Base-by-base conservation (phyloP, 2,888 invertebrate species). In the Orthosia incerta region DNA sequence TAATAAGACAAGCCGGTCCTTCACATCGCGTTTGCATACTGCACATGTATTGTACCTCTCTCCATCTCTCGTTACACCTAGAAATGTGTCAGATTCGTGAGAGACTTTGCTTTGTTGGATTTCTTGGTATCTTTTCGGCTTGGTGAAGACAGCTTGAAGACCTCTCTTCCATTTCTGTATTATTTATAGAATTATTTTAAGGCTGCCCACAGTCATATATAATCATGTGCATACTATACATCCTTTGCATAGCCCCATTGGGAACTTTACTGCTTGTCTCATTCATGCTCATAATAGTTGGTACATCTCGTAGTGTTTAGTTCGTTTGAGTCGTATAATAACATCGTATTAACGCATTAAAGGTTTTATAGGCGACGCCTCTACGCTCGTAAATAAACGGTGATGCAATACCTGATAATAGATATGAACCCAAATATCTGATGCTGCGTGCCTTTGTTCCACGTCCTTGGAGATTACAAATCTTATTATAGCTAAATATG, bases 361-460 rank as follows among this genome's bases (percentile, higher is more conserved):
- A 12, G 62, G 62, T 66, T 73, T 78, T 78, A 73, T 65, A 77
- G 68, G 62, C 62, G 50, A 59, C 73, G 67, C 71, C 79, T 64
- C 64, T 66, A 11, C 18, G 31, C 45, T 71, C 56, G 56, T 71
- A 82, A 82, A 51, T 67, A 82, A 60, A 31, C n/a, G 64, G 26
- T 79, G 82, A 79, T 71, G 78, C 67, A 82, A 79, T 64, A 45
- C 39, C 15, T 46, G 23, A 23, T 63, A 31, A 59, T 60, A 71
- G 53, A 20, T 57, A 56, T 26, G 4, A 69, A 39, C 26, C 51
- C 50, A 60, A 70, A 82, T 69, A 57, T 63, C 18, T 46, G 20
- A 51, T 48, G 62, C 61, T 70, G 53, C 16, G 13, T 45, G 45
- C 13, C 46, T 66, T 61, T 66, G 57, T 59, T 63, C 15, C 57